Evolutionary conservation across 2,797 vertebrate genomes (phyloP).

Genomic region (Gymnodraco acuticeps): DNA sequence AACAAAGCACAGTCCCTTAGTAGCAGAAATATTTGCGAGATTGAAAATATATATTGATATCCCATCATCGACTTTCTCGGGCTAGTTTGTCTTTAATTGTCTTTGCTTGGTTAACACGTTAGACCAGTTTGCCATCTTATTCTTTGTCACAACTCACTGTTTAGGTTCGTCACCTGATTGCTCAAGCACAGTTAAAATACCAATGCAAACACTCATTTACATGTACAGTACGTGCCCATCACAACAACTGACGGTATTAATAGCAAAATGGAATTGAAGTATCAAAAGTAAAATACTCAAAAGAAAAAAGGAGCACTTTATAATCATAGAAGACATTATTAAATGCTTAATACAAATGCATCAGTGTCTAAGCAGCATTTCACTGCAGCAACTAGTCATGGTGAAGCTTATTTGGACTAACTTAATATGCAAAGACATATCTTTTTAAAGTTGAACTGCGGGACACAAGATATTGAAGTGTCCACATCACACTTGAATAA

Average conservation of each 20-base stretch:
- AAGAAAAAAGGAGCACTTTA: no score
- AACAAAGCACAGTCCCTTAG: slow-evolving; percentile 15
- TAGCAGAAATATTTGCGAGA: background rate
- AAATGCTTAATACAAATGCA: background rate
- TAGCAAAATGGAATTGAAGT: no score
- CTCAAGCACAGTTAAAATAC: no score
- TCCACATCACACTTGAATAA: background rate
- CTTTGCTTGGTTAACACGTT: background rate
- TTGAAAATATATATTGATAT: slow-evolving; percentile 16
- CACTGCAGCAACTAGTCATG: background rate
- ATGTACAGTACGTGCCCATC: no score
- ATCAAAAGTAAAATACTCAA: no score
- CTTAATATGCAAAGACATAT: no score
- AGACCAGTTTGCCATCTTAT: background rate
- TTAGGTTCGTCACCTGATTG: no score
- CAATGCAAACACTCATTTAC: background rate
- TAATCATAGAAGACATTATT: background rate
- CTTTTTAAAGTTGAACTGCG: no score
- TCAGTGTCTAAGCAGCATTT: background rate
- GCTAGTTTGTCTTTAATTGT: background rate
- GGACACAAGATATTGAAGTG: no score
- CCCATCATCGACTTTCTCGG: background rate
- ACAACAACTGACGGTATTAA: no score
- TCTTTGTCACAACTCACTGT: background rate
- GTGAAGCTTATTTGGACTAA: background rate